Base-by-base conservation (phyloP, 2,113 vertebrate species). In the Gobius niger region DNA sequence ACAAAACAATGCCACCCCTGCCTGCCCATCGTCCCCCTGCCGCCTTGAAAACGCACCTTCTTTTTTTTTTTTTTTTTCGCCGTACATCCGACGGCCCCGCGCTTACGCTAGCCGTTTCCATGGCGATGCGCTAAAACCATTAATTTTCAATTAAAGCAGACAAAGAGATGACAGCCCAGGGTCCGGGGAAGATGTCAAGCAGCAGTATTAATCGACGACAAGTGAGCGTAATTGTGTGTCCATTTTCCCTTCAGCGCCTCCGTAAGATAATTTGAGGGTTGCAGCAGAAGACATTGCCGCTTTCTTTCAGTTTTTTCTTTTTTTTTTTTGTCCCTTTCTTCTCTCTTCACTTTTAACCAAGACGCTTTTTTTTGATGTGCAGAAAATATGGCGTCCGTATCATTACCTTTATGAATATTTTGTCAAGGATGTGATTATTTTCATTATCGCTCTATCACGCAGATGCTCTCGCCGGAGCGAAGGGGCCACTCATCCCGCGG, bases 131-230 rank as follows among this genome's bases (percentile, higher is more conserved):
- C 95, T 95, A 98, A 34, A 34, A 97, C 97, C 98, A 98, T 98
- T 99, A 98, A 98, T 99, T 99, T 99, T 99, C 97, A 99, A 99
- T 99, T 99, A 99, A 99, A 98, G 94, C 95, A 98, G 97, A 99
- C 98, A 99, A 99, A 98, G 97, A 94, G 94, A 96, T 98, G 98
- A 97, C 96, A 98, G 96, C 96, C 96, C 95, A 91, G 94, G 96
- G 96, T 96, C 96, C 95, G 94, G 94, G 95, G 95, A 98, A 98
- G 96, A 96, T 97, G 97, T 98, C 96, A 98, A 99, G 96, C 97
- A 96, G 97, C 96, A 95, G 96, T 97, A 97, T 98, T 98, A 99
- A 99, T 99, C 98, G 96, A 97, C 95, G 96, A 97, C 96, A 97
- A 97, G 96, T 97, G 97, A 97, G 95, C 94, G 95, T 98, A 98